Conservation (phyloP, 1,140 invertebrate genomes). For the Adelges cooleyi region DNA sequence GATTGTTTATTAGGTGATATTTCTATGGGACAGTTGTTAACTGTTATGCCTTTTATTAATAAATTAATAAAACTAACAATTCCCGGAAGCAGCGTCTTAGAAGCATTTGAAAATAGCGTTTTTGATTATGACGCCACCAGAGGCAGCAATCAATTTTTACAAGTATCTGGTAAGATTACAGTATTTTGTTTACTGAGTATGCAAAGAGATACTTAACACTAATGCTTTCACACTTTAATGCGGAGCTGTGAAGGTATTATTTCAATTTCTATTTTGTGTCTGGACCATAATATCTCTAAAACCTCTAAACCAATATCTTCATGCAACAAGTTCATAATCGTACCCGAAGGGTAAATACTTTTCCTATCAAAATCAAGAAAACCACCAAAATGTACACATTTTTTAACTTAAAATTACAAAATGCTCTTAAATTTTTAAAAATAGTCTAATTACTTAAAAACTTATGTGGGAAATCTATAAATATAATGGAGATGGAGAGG, state of each 20-base stretch:
- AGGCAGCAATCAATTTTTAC: neutral
- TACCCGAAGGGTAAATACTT: no score
- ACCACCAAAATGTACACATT: no score
- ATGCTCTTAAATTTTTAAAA: no score
- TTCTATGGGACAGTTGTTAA: slow-evolving; percentile 44
- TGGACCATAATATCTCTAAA: neutral
- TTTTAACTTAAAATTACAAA: no score
- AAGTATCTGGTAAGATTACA: slow-evolving; percentile 19
- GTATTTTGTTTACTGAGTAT: neutral
- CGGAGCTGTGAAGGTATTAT: neutral
- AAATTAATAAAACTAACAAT: slow-evolving; percentile 41
- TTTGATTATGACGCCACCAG: slow-evolving; percentile 3
- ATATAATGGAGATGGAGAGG: no score
- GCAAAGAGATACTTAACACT: no score
- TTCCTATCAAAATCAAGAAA: no score
- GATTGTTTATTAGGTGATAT: slow-evolving; percentile 40
- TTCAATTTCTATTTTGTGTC: neutral
- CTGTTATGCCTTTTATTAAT: slow-evolving; percentile 48
- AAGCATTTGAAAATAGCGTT: slow-evolving; percentile 31
- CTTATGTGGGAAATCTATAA: no score
- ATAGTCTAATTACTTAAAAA: no score
- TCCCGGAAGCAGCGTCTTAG: slow-evolving; percentile 36
- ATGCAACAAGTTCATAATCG: no score
- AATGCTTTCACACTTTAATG: no score
- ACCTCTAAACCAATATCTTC: no score